Evolutionary conservation across 2,888 invertebrate genomes (phyloP), one percentile per base, ranked within the genome.

Genomic region (Tuberolachnus salignus): DNA sequence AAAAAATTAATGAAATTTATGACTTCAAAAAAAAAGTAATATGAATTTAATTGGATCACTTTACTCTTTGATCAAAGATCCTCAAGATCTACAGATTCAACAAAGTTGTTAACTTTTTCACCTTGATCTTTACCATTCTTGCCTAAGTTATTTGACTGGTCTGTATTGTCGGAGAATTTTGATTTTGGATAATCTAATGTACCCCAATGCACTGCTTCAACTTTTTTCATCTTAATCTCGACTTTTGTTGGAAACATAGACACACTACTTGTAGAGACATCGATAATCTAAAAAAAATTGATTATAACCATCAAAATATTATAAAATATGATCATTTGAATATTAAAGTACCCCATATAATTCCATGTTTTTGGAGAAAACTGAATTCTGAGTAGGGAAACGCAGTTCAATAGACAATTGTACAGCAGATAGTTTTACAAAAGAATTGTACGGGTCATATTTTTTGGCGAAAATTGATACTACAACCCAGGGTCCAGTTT

Each of bases 381-480:
- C 86, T 2, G 91, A 90, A 86, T 91, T 89, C 84, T 94, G 91
- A 83, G 92, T 91, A 1, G 93, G 92, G 84, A 96, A 97, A 55
- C 91, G 88, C 64, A 97, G 85, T 84, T 90, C 88, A 1, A 92
- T 89, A 82, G 90, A 89, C 55, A 96, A 87, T 44, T 92, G 89
- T 64, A 98, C 91, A 16, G 94, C 94, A 86, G 95, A 98, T 26
- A 94, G 86, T 87, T 93, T 91, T 1, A 99, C 88, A 75, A 85
- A 87, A 81, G 94, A 94, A 80, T 88, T 85, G 21, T 88, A 88
- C 13, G 96, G 95, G 83, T 94, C 90, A 84, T 95, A 94, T 83
- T 93, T 91, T 87, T 98, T 98, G 1, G 94, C 94, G 86, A 94
- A 98, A 63, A 98, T 89, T 53, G 96, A 92, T 69, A 98, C 90